Evolutionary conservation across 2,797 vertebrate species (phyloP).

Genomic region (Aulostomus chinensis): DNA sequence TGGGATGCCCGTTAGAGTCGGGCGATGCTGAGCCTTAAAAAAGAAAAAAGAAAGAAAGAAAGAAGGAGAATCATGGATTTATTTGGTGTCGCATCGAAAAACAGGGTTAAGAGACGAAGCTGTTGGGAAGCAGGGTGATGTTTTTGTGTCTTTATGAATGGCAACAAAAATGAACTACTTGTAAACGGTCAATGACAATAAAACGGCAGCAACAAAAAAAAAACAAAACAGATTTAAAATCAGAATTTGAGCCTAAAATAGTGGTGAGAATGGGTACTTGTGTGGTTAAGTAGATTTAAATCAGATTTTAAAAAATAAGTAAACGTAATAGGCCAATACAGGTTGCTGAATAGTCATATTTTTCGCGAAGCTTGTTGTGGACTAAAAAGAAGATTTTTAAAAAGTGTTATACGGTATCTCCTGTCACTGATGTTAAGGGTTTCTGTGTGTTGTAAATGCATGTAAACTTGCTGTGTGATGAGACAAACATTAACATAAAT

Average conservation of each 20-base stretch:
- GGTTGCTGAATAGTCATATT: conserved; percentile 84
- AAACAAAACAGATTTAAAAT: conserved; percentile 9
- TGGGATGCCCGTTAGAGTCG: conserved; percentile 13
- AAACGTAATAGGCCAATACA: conserved; percentile 59
- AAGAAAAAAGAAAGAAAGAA: no score
- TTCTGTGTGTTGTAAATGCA: conserved; percentile 84
- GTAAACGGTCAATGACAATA: conserved; percentile 16
- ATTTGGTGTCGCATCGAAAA: conserved; percentile 8
- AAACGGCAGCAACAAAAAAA: conserved; percentile 6
- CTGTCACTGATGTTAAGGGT: conserved; percentile 78
- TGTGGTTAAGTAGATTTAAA: conserved; percentile 18
- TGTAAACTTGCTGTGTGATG: conserved; percentile 80
- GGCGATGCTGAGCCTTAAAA: conserved; percentile 56
- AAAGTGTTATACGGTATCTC: conserved; percentile 69
- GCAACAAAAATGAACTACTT: background rate
- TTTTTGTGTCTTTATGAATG: conserved; percentile 37
- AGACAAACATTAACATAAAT: conserved; percentile 58
- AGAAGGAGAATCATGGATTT: no score
- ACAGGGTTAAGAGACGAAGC: conserved; percentile 50
- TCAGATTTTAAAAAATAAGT: conserved; percentile 7
- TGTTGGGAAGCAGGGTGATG: conserved; percentile 12
- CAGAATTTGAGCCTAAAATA: conserved; percentile 7
- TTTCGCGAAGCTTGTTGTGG: conserved; percentile 75
- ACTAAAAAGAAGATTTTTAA: conserved; percentile 56
- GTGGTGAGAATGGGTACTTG: conserved; percentile 24